Evolutionary conservation across 2,888 invertebrate genomes (phyloP).

Genomic region (Brachylomia viminalis): DNA sequence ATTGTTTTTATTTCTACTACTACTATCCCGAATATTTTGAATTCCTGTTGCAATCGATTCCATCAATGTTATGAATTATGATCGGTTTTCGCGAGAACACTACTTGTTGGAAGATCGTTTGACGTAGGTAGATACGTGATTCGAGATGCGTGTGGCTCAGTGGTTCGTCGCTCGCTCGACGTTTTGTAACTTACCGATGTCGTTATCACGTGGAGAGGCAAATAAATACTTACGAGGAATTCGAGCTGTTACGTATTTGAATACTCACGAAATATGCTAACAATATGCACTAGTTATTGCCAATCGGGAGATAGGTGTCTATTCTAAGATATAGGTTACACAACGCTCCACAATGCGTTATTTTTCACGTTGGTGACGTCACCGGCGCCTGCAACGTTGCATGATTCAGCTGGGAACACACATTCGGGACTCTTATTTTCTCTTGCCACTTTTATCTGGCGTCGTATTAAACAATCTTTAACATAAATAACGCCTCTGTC

Average conservation of each 20-base stretch:
- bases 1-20: slow-evolving; percentile 82
- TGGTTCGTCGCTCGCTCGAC: slow-evolving; percentile 45
- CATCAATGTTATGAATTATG: slow-evolving; percentile 37
- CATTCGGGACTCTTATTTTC: slow-evolving; percentile 50
- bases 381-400: slow-evolving; percentile 52
- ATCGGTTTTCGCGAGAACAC: slow-evolving; percentile 38
- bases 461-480: slow-evolving; percentile 49
- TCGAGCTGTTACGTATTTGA: slow-evolving; percentile 5
- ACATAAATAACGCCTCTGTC: slow-evolving; percentile 54
- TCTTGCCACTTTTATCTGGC: slow-evolving; percentile 48
- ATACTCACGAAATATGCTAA: slow-evolving; percentile 5
- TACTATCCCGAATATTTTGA: slow-evolving; percentile 72
- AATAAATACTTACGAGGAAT: slow-evolving; percentile 35
- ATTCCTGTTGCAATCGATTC: slow-evolving; percentile 27
- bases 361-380: slow-evolving; percentile 65
- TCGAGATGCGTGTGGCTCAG: slow-evolving; percentile 38
- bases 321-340: slow-evolving; percentile 65
- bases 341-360: slow-evolving; percentile 57
- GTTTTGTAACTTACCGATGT: slow-evolving; percentile 47
- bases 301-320: slow-evolving; percentile 57
- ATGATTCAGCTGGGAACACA: slow-evolving; percentile 44
- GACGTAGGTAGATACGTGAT: slow-evolving; percentile 42
- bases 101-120: slow-evolving; percentile 30
- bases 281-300: slow-evolving; percentile 31
- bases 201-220: slow-evolving; percentile 48